A percentile compares a stretch with the other conserved stretches of the same genome.
Conservation (phyloP, 1,140 invertebrate genomes). For the Pachypsylla venusta region DNA sequence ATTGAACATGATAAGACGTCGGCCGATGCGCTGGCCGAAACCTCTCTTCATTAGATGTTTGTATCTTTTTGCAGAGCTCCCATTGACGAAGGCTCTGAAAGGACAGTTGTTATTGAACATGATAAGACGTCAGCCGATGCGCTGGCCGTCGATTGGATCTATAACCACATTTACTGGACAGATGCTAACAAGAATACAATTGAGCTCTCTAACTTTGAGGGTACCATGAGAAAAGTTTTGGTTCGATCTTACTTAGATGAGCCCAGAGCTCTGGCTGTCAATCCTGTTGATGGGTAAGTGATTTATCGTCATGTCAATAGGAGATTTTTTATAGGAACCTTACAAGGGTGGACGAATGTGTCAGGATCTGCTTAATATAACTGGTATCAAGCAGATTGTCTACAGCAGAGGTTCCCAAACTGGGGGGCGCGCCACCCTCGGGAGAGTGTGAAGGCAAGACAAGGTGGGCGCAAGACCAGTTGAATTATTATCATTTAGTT, state of each 20-base stretch:
- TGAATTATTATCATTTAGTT: too few species aligned
- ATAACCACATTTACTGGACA: slow-evolving; percentile 85
- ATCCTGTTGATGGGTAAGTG: slow-evolving; percentile 77
- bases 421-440: too few species aligned
- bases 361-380: background rate
- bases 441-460: too few species aligned
- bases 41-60: too few species aligned
- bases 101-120: slow-evolving; percentile 62
- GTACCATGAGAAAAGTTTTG: slow-evolving; percentile 73
- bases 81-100: slow-evolving; percentile 74
- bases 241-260: slow-evolving; percentile 73
- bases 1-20: slow-evolving; percentile 64
- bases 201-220: slow-evolving; percentile 73
- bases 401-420: too few species aligned
- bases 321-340: background rate
- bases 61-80: slow-evolving; percentile 55
- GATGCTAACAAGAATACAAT: slow-evolving; percentile 84
- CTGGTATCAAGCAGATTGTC: background rate
- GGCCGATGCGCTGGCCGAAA: slow-evolving; percentile 59
- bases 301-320: background rate
- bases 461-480: too few species aligned
- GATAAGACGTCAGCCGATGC: slow-evolving; percentile 61
- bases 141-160: slow-evolving; percentile 73
- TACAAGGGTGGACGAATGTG: background rate
- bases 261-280: slow-evolving; percentile 85